Percentiles rank a stretch among this genome's conserved stretches.
Conservation (phyloP, 2,888 invertebrate species). For the Perithous albicinctus region DNA sequence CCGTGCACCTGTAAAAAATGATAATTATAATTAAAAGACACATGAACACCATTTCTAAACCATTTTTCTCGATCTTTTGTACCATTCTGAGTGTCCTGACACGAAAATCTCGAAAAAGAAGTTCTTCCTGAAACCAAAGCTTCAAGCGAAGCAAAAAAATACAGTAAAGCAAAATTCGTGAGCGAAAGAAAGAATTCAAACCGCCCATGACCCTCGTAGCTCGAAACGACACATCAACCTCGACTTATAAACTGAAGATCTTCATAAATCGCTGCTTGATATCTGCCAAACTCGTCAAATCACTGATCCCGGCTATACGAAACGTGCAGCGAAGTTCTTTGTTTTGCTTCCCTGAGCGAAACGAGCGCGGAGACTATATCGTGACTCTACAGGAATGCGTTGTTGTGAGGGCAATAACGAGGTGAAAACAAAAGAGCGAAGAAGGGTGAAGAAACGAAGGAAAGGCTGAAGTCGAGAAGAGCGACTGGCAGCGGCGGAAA, state of each 20-base stretch:
- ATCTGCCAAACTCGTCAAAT: conserved; percentile 14
- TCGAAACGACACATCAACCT: not conserved
- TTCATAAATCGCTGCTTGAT: conserved; percentile 14
- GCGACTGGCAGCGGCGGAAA: not conserved
- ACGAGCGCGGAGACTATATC: not conserved
- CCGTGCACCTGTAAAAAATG: too few relatives aligned
- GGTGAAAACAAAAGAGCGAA: not conserved
- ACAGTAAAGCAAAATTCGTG: too few relatives aligned
- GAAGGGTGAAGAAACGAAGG: not conserved
- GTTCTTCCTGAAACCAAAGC: too few relatives aligned
- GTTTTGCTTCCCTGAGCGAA: not conserved
- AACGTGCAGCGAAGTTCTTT: conserved; percentile 1
- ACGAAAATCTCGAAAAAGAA: too few relatives aligned
- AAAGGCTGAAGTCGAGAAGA: conserved; percentile 8
- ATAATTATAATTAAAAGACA: too few relatives aligned
- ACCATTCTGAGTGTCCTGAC: too few relatives aligned
- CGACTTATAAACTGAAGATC: not conserved
- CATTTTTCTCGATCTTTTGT: too few relatives aligned
- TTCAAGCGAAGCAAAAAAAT: too few relatives aligned
- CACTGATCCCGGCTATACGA: conserved; percentile 5
- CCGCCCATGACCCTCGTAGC: not conserved
- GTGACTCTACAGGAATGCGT: not conserved
- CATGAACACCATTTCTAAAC: too few relatives aligned
- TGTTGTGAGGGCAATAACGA: conserved; percentile 4
- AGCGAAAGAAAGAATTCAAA: too few relatives aligned